These are phyloP conservation scores for Hippopotamyrus pictus DNA, from an alignment of 2,797 vertebrate genomes.

Conservation along the genomic window DNA sequence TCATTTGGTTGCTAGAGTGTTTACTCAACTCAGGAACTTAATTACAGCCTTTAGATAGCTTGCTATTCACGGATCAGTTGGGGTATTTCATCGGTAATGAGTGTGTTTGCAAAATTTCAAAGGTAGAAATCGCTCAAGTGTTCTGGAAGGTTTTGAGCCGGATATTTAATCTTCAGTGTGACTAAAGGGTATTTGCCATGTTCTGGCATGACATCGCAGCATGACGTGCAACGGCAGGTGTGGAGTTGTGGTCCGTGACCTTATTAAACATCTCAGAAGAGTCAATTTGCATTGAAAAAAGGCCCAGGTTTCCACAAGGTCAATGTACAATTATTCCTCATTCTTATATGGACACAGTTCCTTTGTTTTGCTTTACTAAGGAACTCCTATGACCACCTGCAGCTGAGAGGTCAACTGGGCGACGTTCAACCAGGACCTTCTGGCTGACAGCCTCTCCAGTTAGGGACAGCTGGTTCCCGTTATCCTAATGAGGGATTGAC, in stretches of 20 bases:
- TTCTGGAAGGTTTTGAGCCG: neutral
- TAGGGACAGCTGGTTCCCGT: neutral
- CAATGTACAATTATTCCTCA: neutral
- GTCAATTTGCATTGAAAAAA: neutral
- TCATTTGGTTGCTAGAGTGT: neutral
- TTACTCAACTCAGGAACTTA: neutral
- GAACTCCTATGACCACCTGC: neutral
- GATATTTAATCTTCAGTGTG: constrained; percentile 1
- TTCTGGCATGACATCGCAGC: neutral
- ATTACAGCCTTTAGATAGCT: neutral
- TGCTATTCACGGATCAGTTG: neutral
- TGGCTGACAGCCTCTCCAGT: neutral
- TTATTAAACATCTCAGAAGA: neutral
- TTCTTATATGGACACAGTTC: neutral
- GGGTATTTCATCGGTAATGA: neutral
- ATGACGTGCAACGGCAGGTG: neutral
- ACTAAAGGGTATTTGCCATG: neutral
- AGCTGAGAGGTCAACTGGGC: neutral
- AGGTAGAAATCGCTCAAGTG: neutral
- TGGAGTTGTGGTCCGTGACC: neutral
- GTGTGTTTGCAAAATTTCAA: neutral
- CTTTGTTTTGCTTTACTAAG: neutral
- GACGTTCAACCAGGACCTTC: neutral
- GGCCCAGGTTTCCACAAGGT: neutral
- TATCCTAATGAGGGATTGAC: neutral